Evolutionary conservation across 2,888 invertebrate species (phyloP), one percentile per base, ranked within the genome.

Genomic region (Sarcophaga subvicina): DNA sequence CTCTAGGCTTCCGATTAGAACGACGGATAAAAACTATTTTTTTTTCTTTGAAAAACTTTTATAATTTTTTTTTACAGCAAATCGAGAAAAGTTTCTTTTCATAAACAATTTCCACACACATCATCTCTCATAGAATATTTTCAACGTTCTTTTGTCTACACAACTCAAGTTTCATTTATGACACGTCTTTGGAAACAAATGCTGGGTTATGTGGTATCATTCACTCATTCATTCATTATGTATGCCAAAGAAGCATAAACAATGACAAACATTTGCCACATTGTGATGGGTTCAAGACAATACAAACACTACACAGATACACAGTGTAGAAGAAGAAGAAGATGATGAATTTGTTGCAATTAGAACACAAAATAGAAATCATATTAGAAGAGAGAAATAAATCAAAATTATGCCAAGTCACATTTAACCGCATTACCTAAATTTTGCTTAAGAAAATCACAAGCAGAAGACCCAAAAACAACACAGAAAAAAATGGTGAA

Each of bases 381-480:
- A 73, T 54, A 54, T 54, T 54, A 73, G 73, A 17, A 80, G 25
- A 54, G 17, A 79, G 62, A 60, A 73, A 71, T 70, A 73, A 37
- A 62, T 79, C 62, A 80, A 69, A 87, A 87, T 77, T 86, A 59
- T 84, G 83, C 82, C 87, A 85, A 87, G 86, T 78, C 82, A 88
- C 86, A 86, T 82, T 85, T 88, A 87, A 86, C 86, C 87, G 87
- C 85, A 80, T 87, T 88, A 88, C 88, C 88, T 86, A 86, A 88
- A 85, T 87, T 66, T 70, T 72, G 62, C 37, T 4, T n/a, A 76
- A 11, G 54, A 14, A 25, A 76, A 60, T 47, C 37, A 71, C 25
- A 75, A 47, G 12, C 54, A 82, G 70, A 71, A 70, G 17, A 54
- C 12, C 17, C 17, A 54, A 54, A 54, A 12, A 17, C 8, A 54